phyloP scores from a whole-genome alignment of 2,113 vertebrate species.

The Rhynchopsitta pachyrhyncha region DNA sequence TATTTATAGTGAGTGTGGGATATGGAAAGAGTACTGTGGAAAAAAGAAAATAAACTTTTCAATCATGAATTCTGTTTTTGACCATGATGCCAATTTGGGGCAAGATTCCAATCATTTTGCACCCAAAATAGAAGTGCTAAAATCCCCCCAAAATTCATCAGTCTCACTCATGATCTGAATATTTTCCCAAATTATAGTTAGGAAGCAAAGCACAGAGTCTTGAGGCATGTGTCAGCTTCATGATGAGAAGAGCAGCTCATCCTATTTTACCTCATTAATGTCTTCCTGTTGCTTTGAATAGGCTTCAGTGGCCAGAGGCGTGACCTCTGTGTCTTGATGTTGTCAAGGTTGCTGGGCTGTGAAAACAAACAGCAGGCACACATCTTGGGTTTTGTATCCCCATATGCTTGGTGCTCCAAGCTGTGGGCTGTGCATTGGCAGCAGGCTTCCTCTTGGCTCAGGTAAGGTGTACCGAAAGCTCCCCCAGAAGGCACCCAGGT shows the following conservation, averaged over 20 bases:
- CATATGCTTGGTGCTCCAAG: background rate
- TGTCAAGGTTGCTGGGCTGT: background rate
- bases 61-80: conserved; percentile 21
- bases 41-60: conserved; percentile 41
- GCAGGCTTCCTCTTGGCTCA: background rate
- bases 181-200: background rate
- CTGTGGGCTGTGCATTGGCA: accelerated
- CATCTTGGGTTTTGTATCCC: background rate
- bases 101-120: conserved; percentile 8
- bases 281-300: background rate
- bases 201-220: background rate
- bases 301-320: background rate
- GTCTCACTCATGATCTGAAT: conserved; percentile 21
- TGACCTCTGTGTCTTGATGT: background rate
- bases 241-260: background rate
- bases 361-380: background rate
- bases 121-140: conserved; percentile 28
- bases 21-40: conserved; percentile 1
- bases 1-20: conserved; percentile 51
- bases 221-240: background rate
- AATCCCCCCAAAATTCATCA: conserved; percentile 27
- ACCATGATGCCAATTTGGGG: background rate
- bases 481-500: background rate
- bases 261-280: background rate
- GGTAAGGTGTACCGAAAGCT: accelerated